These are phyloP conservation scores for Oceanodroma tethys DNA, from an alignment of 2,113 vertebrate species.

Conservation along the genomic window DNA sequence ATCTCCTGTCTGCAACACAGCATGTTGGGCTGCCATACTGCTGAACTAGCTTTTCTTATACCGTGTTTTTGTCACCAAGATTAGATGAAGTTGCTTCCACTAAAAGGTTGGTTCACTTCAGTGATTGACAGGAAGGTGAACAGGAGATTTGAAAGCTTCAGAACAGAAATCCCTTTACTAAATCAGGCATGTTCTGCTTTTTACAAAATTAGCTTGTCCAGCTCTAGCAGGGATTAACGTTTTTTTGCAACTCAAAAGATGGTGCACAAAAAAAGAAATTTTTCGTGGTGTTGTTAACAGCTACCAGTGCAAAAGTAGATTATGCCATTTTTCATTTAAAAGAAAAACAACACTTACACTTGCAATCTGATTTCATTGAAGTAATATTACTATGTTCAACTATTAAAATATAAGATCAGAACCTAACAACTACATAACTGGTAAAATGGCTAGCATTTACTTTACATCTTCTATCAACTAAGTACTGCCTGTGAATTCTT, in stretches of 20 bases:
- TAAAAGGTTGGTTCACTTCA: not conserved
- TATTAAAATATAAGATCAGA: not conserved
- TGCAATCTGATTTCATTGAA: not conserved
- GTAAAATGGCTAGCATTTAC: not conserved
- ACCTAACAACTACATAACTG: not conserved
- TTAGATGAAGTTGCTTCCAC: not conserved
- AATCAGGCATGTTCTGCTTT: not conserved
- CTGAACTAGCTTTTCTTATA: not conserved
- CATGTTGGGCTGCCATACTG: not conserved
- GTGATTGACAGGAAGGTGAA: not conserved
- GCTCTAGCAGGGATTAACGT: not conserved
- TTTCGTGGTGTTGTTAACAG: not conserved
- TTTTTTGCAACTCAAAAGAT: not conserved
- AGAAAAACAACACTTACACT: not conserved
- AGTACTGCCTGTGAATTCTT: not conserved
- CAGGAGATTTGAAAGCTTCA: not conserved
- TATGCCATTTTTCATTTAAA: not conserved
- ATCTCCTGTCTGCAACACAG: not conserved
- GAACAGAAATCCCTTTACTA: not conserved
- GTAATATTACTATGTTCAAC: not conserved
- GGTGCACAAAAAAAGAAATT: not conserved
- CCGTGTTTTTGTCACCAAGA: not conserved
- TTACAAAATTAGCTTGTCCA: slow-evolving; percentile 3
- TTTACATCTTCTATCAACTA: not conserved
- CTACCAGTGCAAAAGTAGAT: not conserved